These are phyloP conservation scores for Plectrocnemia conspersa DNA, from an alignment of 1,140 invertebrate genomes.

Conservation along the genomic window DNA sequence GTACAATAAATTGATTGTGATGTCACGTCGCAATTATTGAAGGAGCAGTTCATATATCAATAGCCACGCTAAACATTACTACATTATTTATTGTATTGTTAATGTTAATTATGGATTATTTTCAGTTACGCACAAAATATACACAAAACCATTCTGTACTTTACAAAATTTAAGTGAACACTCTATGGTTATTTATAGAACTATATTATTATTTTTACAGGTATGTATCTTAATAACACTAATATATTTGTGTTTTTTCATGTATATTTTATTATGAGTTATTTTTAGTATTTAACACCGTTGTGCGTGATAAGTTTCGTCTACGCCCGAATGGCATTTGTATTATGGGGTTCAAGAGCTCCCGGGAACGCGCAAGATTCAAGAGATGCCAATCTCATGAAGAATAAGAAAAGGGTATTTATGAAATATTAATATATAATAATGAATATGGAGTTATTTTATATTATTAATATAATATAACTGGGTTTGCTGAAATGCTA, in stretches of 20 bases:
- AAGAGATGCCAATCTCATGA: conserved; percentile 68
- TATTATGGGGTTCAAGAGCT: conserved; percentile 68
- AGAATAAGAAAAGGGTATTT: conserved; percentile 75
- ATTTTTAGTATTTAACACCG: conserved; percentile 30
- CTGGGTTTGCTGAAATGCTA: too few species aligned
- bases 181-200: conserved; percentile 28
- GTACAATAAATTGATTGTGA: too few species aligned
- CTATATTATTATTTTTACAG: conserved; percentile 30
- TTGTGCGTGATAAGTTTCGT: conserved; percentile 46
- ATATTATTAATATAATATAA: neutral
- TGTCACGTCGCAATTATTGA: too few species aligned
- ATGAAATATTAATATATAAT: neutral
- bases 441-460: neutral
- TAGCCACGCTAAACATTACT: too few species aligned
- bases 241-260: conserved; percentile 11
- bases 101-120: too few species aligned
- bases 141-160: conserved; percentile 28
- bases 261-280: neutral
- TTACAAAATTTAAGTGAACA: conserved; percentile 20
- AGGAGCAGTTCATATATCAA: too few species aligned
- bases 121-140: conserved; percentile 18
- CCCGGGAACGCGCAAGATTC: conserved; percentile 72
- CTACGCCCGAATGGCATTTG: conserved; percentile 69
- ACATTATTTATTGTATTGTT: too few species aligned
- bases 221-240: conserved; percentile 9